Base-by-base conservation (phyloP, 2,113 vertebrate species). In the Pavo muticus region DNA sequence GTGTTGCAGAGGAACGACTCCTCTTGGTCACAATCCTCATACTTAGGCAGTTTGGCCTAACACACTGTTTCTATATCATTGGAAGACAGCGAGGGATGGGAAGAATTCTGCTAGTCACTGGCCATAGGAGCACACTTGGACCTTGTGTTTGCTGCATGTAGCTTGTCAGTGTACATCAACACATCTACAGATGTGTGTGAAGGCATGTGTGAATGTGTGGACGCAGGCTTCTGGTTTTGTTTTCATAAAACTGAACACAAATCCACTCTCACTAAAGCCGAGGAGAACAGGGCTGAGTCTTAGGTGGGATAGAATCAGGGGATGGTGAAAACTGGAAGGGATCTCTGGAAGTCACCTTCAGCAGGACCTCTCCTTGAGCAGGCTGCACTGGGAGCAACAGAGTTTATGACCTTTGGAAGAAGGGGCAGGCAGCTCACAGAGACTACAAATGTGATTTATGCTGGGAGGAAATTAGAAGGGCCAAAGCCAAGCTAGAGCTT, bases 171-270 rank as follows among this genome's bases (percentile, higher is more conserved):
- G 11, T 59, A 21, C 25, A 37, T 32, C 42, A 59, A 8, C 47
- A 69, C 25, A 19, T 40, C 9, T 50, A 7, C 25, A 17, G 7
- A 3, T 35, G 24, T 11, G 2, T 52, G 11, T 0, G 1, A 13
- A 3, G 27, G 16, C 37, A 59, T 5, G 6, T 23, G 0, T 5
- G 27, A 54, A 18, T 37, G 29, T 84, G 40, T 30, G 52, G 30
- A 78, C 20, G 25, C 40, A 71, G 37, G 20, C 25, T 10, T 44
- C 42, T 64, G 29, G 9, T 19, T 47, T 68, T 35, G 23, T 48
- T 74, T 73, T 30, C 72, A 23, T 42, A 73, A 39, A 50, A n/a
- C 16, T 39, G 29, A 68, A 57, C 64, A 61, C 15, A 39, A 37
- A 48, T 48, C 16, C 56, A 25, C 27, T 78, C 9, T 78, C 35